phyloP scores from a whole-genome alignment of 1,140 invertebrate genomes.

The Mycetomoellerius zeteki region DNA sequence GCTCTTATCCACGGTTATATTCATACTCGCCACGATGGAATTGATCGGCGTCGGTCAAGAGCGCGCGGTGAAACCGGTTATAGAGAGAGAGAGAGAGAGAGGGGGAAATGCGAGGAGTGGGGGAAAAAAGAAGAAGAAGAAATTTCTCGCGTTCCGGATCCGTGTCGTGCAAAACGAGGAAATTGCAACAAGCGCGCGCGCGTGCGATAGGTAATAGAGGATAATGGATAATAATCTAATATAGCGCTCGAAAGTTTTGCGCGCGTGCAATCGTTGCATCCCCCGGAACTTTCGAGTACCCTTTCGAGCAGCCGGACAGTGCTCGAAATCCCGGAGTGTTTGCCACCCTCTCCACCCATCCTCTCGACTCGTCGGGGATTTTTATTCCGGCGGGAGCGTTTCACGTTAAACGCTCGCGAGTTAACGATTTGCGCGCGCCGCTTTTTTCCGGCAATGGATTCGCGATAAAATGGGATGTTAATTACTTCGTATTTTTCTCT shows the following conservation, averaged over 20 bases:
- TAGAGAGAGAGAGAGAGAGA: neutral
- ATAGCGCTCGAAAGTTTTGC: slow-evolving; percentile 36
- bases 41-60: slow-evolving; percentile 34
- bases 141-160: neutral
- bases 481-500: slow-evolving; percentile 21
- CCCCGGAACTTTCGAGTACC: slow-evolving; percentile 47
- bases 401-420: slow-evolving; percentile 24
- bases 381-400: slow-evolving; percentile 24
- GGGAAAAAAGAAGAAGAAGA: neutral
- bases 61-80: neutral
- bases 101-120: neutral
- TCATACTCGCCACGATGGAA: slow-evolving; percentile 19
- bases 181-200: slow-evolving; percentile 30
- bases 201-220: slow-evolving; percentile 16
- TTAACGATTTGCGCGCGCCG: slow-evolving; percentile 19
- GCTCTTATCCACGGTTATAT: slow-evolving; percentile 15
- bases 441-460: slow-evolving; percentile 31
- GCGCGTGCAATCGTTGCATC: slow-evolving; percentile 40
- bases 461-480: slow-evolving; percentile 54
- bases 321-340: slow-evolving; percentile 53
- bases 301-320: slow-evolving; percentile 2
- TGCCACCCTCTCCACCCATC: neutral
- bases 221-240: slow-evolving; percentile 73
- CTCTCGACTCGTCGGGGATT: slow-evolving; percentile 31
- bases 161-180: slow-evolving; percentile 42